Conservation (phyloP, 2,113 vertebrate genomes). For the Cyprinodon variegatus region DNA sequence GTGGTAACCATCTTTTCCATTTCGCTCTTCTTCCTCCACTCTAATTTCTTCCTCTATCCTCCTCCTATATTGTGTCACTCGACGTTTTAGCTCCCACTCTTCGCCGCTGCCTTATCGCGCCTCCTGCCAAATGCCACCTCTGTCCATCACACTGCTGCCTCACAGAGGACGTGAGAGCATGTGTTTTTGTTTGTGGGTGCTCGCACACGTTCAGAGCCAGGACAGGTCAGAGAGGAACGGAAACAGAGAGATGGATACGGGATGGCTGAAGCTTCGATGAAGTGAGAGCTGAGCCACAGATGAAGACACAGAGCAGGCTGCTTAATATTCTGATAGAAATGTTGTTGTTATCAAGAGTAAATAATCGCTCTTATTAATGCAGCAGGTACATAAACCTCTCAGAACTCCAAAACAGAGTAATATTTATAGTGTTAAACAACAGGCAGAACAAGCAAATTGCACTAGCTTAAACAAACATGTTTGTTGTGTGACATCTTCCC, state of each 20-base stretch:
- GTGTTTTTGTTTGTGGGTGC: constrained; percentile 30
- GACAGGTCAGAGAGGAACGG: constrained; percentile 57
- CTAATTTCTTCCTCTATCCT: constrained; percentile 23
- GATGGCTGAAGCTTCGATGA: constrained; percentile 50
- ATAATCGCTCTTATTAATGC: not conserved
- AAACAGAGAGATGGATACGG: constrained; percentile 52
- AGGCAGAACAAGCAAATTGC: too few species aligned
- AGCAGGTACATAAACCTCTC: not conserved
- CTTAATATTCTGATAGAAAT: too few species aligned
- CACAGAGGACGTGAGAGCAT: constrained; percentile 24
- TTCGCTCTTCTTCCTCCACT: constrained; percentile 29
- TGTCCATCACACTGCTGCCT: constrained; percentile 70
- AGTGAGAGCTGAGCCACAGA: constrained; percentile 18
- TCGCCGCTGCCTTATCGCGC: constrained; percentile 65
- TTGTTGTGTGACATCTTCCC: not conserved
- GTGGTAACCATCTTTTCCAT: constrained; percentile 62
- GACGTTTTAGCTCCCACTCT: constrained; percentile 49
- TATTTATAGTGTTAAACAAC: not conserved
- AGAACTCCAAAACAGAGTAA: not conserved
- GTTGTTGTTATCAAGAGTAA: not conserved
- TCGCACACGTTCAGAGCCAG: constrained; percentile 23
- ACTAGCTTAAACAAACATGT: not conserved
- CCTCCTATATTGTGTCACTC: constrained; percentile 37
- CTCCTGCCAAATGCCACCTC: constrained; percentile 76
- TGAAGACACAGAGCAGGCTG: constrained; percentile 44